Conservation (phyloP, 2,113 vertebrate genomes). For the Cephalopholis sonnerati region DNA sequence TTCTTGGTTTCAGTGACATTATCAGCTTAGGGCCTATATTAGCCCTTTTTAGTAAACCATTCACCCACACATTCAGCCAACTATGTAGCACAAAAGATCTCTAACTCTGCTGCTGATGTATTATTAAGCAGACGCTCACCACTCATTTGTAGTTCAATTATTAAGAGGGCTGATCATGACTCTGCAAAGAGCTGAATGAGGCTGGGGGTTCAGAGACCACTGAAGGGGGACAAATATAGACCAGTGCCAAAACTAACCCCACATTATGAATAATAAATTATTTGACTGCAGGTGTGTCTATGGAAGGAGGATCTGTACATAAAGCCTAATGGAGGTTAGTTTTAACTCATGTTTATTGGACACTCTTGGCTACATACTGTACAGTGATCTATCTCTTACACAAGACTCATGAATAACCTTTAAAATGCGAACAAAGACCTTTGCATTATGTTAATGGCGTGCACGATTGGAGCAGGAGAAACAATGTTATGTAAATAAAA, state of each 20-base stretch:
- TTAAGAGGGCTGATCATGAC: constrained; percentile 48
- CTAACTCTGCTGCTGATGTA: constrained; percentile 18
- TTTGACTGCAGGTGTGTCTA: not conserved
- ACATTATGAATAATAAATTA: not conserved
- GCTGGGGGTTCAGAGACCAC: not conserved
- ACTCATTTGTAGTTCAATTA: constrained; percentile 50
- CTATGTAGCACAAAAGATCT: constrained; percentile 1
- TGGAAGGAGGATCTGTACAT: not conserved
- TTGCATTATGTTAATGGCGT: not conserved
- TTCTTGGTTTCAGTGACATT: not conserved
- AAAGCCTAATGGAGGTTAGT: not conserved
- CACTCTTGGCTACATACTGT: no score
- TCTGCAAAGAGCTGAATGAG: constrained; percentile 2
- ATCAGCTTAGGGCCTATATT: not conserved
- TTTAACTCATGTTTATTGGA: no score
- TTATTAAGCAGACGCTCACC: constrained; percentile 33
- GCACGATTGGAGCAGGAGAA: no score
- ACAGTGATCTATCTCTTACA: not conserved
- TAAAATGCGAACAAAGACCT: no score
- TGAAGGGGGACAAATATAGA: not conserved
- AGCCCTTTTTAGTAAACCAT: no score
- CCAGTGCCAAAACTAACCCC: not conserved
- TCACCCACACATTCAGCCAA: not conserved
- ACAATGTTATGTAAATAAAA: not conserved
- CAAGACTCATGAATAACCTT: not conserved